phyloP scores from a whole-genome alignment of 2,113 vertebrate genomes.

The Actinemys pallida region DNA sequence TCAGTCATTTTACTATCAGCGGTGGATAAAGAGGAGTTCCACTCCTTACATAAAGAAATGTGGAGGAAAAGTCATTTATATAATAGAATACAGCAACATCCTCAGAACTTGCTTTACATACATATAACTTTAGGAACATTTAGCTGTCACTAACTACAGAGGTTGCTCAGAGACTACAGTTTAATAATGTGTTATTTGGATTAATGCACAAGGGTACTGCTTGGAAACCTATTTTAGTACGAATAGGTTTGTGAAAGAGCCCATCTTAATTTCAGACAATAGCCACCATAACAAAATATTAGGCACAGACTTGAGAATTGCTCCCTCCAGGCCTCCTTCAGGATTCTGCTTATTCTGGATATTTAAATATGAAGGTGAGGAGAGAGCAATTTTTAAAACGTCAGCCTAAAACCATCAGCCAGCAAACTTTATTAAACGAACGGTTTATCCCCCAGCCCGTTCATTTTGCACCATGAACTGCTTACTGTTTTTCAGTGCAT shows the following conservation, averaged over 20 bases:
- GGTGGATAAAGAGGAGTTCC: background rate
- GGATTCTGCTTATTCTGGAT: background rate
- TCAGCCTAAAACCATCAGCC: background rate
- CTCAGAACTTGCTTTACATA: background rate
- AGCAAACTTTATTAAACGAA: background rate
- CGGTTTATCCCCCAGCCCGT: background rate
- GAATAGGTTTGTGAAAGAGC: too few relatives aligned
- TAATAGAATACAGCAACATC: too few relatives aligned
- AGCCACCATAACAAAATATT: too few relatives aligned
- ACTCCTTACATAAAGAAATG: background rate
- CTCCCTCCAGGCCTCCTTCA: background rate
- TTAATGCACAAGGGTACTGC: too few relatives aligned
- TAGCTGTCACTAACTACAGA: background rate
- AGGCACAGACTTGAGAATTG: background rate
- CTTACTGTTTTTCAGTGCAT: background rate
- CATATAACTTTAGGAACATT: background rate
- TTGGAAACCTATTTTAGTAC: too few relatives aligned
- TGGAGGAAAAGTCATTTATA: background rate
- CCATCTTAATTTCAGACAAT: too few relatives aligned
- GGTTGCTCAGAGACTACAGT: background rate
- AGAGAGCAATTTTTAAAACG: background rate
- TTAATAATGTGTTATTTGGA: background rate
- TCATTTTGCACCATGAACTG: background rate
- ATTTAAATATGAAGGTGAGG: background rate
- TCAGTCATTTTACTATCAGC: background rate